These are phyloP conservation scores for Graptemys geographica DNA, from an alignment of 2,797 vertebrate species.

Conservation along the genomic window DNA sequence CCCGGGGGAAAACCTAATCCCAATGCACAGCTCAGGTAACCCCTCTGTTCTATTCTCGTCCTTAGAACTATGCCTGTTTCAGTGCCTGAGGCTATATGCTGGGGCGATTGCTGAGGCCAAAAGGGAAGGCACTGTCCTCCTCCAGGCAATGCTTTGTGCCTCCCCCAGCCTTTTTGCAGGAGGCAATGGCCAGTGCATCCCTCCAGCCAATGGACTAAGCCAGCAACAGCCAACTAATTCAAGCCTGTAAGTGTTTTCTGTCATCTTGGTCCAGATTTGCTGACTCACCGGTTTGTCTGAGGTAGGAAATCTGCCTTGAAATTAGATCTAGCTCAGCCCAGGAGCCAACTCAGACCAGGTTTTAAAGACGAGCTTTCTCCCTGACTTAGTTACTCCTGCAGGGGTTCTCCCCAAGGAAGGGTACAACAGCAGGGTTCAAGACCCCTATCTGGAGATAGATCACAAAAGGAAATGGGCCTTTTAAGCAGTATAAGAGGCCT, in stretches of 20 bases:
- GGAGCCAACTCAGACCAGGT: too few relatives aligned
- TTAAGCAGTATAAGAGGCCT: not conserved
- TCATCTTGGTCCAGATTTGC: not conserved
- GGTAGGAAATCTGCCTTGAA: not conserved
- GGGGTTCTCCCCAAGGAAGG: not conserved
- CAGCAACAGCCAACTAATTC: not conserved
- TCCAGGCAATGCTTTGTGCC: not conserved
- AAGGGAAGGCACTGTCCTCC: not conserved
- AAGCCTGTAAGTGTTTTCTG: not conserved
- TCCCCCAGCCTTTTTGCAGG: not conserved
- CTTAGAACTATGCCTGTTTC: not conserved
- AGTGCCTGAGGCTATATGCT: not conserved
- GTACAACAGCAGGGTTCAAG: not conserved
- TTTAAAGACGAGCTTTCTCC: not conserved
- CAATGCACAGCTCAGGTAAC: not conserved
- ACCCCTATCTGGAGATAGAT: not conserved
- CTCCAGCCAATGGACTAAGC: not conserved
- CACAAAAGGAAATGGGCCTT: not conserved
- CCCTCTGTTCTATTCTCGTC: not conserved
- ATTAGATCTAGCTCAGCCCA: not conserved
- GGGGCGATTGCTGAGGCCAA: not conserved
- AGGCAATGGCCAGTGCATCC: not conserved
- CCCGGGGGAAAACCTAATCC: constrained; percentile 9
- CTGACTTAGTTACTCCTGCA: not conserved
- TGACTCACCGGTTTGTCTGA: not conserved